Evolutionary conservation across 2,113 vertebrate genomes (phyloP), one percentile per base, ranked within the genome.

Genomic region (Indicator indicator): DNA sequence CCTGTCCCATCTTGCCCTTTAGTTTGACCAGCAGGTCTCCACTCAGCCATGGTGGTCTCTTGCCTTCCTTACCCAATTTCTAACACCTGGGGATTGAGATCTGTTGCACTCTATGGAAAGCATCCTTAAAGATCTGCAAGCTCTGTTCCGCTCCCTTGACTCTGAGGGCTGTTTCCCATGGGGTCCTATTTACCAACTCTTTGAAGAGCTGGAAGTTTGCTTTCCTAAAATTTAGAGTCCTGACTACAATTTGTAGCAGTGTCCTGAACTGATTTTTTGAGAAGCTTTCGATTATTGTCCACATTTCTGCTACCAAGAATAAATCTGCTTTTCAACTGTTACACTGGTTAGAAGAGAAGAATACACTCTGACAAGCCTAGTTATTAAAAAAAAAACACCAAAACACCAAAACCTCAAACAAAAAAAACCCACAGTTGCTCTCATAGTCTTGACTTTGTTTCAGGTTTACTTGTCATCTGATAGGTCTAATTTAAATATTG

Each of bases 391-490:
- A 78, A 72, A 30, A 20, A 20, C 9, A 48, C 4, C 19, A 12
- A 52, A 48, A 20, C 48, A 15, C 11, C 12, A 16, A 56, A 56
- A 55, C 27, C 27, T 36, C 27, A 70, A 82, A 54, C 23, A 75
- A 72, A 55, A 75, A 75, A 16, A 19, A 14, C 2, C 2, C 77
- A 60, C 59, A 83, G 20, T 55, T 72, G 30, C 20, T 78, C 14
- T 88, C 62, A 70, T 44, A 77, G 59, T 62, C 67, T 83, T 92
- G 38, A 88, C 72, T 83, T 92, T 60, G 38, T 72, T 92, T 88
- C 65, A 40, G n/a, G 78, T 77, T 78, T 81, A 72, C 24, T 40
- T 83, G 44, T 92, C 59, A 92, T 77, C 59, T 60, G 58, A 92
- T 76, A 72, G 21, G 9, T 83, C 54, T 78, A 60, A 48, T 71